Conservation (phyloP, 2,797 vertebrate genomes). For the Leptodactylus fallax region DNA sequence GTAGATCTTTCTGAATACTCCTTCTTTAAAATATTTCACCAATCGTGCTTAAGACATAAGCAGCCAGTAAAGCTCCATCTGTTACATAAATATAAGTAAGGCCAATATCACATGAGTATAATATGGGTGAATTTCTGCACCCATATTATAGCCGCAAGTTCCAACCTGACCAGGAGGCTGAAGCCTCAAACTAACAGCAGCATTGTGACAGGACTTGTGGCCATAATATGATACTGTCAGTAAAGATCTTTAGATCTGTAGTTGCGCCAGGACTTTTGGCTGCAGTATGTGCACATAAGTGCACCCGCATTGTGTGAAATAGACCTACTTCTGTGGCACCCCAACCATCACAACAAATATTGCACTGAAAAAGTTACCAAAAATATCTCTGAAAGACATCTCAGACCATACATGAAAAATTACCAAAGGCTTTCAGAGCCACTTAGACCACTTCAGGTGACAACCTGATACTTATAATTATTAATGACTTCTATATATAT, state of each 20-base stretch:
- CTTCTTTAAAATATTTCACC: neutral
- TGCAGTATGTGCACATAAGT: neutral
- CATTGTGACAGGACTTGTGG: too few relatives aligned
- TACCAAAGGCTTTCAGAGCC: neutral
- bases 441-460: neutral
- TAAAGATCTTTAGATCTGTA: too few relatives aligned
- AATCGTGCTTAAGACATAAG: neutral
- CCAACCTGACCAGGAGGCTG: too few relatives aligned
- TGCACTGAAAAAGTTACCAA: neutral
- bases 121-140: too few relatives aligned
- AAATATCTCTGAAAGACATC: neutral
- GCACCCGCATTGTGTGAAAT: too few relatives aligned
- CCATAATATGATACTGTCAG: neutral
- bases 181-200: too few relatives aligned
- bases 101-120: neutral
- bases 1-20: neutral
- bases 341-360: neutral
- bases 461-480: neutral
- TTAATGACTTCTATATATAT: neutral
- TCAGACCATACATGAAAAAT: neutral
- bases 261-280: too few relatives aligned
- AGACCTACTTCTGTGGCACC: neutral
- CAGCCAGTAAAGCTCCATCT: neutral
- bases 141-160: too few relatives aligned
- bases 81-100: neutral